phyloP scores from a whole-genome alignment of 2,888 invertebrate genomes.

The Cancer borealis region DNA sequence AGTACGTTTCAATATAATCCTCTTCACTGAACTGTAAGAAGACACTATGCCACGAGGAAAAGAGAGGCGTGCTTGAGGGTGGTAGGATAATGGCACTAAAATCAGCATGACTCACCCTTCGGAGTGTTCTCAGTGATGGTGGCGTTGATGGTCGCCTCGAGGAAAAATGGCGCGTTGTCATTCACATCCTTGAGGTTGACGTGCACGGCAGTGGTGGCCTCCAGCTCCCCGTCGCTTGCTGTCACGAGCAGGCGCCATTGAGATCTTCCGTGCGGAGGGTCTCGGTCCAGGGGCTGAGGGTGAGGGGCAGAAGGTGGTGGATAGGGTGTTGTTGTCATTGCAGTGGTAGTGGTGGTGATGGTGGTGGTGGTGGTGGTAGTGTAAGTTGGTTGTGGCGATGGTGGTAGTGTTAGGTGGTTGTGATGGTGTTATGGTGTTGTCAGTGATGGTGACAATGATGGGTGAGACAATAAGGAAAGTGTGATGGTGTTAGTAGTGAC shows the following conservation, averaged over 20 bases:
- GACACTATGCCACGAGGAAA: not conserved
- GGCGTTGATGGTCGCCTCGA: conserved; percentile 60
- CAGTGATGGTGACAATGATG: no score
- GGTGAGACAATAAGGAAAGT: not conserved
- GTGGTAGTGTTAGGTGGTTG: not conserved
- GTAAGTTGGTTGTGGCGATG: not conserved
- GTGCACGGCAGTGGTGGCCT: conserved; percentile 69
- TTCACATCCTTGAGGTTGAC: conserved; percentile 76
- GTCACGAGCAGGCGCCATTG: conserved; percentile 69
- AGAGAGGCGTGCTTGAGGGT: not conserved
- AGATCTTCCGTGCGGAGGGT: conserved; percentile 70
- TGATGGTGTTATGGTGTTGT: not conserved
- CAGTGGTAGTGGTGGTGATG: not conserved
- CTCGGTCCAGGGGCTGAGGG: conserved; percentile 72
- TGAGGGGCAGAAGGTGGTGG: not conserved
- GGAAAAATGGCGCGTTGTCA: conserved; percentile 74
- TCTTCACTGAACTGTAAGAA: not conserved
- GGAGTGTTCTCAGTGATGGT: conserved; percentile 73
- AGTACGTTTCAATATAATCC: no score
- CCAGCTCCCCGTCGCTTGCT: conserved; percentile 70
- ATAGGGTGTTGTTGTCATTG: not conserved
- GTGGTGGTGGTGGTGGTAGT: not conserved
- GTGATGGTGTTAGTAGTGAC: no score
- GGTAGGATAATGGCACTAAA: not conserved
- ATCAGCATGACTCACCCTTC: conserved; percentile 56